These are phyloP conservation scores for Hycleus cichorii DNA, from an alignment of 1,140 invertebrate genomes.

Conservation along the genomic window DNA sequence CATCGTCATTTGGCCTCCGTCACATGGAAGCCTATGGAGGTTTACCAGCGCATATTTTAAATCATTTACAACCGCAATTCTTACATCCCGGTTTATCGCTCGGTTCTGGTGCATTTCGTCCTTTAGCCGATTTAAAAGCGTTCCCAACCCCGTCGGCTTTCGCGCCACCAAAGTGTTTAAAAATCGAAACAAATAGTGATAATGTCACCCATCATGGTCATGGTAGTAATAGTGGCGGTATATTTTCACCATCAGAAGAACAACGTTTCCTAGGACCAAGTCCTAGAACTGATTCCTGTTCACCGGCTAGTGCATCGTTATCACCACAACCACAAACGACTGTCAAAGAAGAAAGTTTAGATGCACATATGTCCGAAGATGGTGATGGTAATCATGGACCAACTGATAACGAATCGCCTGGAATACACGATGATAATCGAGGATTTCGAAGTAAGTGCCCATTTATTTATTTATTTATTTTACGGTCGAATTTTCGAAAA, in stretches of 20 bases:
- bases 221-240: constrained; percentile 11
- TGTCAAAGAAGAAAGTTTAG: constrained; percentile 41
- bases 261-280: constrained; percentile 36
- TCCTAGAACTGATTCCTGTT: constrained; percentile 43
- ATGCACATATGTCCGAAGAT: constrained; percentile 44
- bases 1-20: constrained; percentile 44
- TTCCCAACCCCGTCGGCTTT: constrained; percentile 47
- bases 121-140: constrained; percentile 41
- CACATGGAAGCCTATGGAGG: constrained; percentile 50
- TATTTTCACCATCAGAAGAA: constrained; percentile 38
- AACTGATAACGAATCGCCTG: constrained; percentile 44
- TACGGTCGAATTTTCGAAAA: no score
- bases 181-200: constrained; percentile 41
- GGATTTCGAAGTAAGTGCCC: constrained; percentile 44
- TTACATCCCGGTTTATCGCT: constrained; percentile 41
- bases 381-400: constrained; percentile 41
- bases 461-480: no score
- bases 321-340: constrained; percentile 39
- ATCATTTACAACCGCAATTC: constrained; percentile 48
- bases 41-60: constrained; percentile 46
- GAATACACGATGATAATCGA: constrained; percentile 45
- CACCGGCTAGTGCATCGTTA: constrained; percentile 43
- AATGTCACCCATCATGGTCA: constrained; percentile 27
- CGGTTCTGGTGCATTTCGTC: constrained; percentile 38
- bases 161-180: constrained; percentile 45